Evolutionary conservation across 2,888 invertebrate species (phyloP).

Genomic region (Carterocephalus palaemon): DNA sequence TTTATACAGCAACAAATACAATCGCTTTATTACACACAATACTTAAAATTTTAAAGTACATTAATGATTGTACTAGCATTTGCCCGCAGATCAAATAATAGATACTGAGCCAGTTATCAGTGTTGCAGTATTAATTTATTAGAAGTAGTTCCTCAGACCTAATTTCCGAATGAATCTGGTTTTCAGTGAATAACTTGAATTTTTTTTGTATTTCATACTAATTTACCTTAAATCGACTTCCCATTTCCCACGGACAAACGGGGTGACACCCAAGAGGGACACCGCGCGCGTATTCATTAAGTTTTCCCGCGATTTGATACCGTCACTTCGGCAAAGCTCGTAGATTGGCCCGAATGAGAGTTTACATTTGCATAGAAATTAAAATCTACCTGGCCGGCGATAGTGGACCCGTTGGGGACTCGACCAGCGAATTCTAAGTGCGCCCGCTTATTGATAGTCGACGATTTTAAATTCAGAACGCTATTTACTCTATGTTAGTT

Average conservation of each 20-base stretch:
- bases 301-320: conserved; percentile 66
- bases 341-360: conserved; percentile 70
- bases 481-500: background rate
- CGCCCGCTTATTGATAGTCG: conserved; percentile 3
- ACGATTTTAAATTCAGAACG: background rate
- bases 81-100: no score
- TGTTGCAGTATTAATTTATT: no score
- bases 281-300: conserved; percentile 56
- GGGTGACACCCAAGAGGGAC: conserved; percentile 2
- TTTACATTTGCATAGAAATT: conserved; percentile 78
- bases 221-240: background rate
- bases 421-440: background rate
- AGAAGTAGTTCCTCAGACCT: no score
- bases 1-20: no score
- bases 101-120: no score
- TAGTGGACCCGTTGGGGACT: conserved; percentile 59
- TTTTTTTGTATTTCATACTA: background rate
- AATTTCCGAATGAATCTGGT: no score
- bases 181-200: background rate
- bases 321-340: conserved; percentile 63
- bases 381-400: conserved; percentile 73
- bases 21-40: no score
- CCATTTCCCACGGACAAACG: background rate
- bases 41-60: no score
- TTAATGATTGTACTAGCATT: no score